Evolutionary conservation across 2,888 invertebrate genomes (phyloP), one percentile per base, ranked within the genome.

Genomic region (Orthosia gracilis): DNA sequence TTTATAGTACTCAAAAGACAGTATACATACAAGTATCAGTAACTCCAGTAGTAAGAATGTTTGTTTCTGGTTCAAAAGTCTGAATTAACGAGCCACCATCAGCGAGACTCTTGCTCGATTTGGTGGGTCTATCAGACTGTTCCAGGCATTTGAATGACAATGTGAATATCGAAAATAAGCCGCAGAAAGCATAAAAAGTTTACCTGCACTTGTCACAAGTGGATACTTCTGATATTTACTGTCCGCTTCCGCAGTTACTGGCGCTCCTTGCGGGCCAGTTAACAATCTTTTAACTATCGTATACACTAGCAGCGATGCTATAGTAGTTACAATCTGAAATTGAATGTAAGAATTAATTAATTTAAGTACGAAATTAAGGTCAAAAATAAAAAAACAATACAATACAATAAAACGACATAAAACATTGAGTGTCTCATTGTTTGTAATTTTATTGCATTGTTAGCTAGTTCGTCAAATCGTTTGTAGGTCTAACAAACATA

Each of bases 171-270:
- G 18, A 70, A 49, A 50, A 70, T 62, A 55, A 57, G 54, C 7
- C 3, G 0, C 15, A 18, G 12, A 76, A 47, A 7, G 15, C 13
- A 3, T 47, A 64, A 47, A n/a, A n/a, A 73, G 12, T 70, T 79
- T 91, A 96, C 96, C 96, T 85, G 95, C 94, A 76, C 92, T 94
- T 5, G 94, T 94, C 7, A 96, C 87, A 50, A 93, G 82, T 11
- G 96, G 96, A 89, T 89, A 95, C 54, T 85, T 88, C 83, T 94
- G 96, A 85, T 94, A 91, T 87, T 94, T 95, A 4, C 91, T 80
- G 66, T 93, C 92, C 75, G 87, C 90, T 71, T 89, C 89, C 12
- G 84, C 74, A 5, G 73, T 57, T 57, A 86, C 87, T 21, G 85
- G 69, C 1, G 84, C 82, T 9, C 87, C 70, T 4, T 12, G 0